Conservation (phyloP, 2,797 vertebrate species). For the Gymnoscopelus braueri region DNA sequence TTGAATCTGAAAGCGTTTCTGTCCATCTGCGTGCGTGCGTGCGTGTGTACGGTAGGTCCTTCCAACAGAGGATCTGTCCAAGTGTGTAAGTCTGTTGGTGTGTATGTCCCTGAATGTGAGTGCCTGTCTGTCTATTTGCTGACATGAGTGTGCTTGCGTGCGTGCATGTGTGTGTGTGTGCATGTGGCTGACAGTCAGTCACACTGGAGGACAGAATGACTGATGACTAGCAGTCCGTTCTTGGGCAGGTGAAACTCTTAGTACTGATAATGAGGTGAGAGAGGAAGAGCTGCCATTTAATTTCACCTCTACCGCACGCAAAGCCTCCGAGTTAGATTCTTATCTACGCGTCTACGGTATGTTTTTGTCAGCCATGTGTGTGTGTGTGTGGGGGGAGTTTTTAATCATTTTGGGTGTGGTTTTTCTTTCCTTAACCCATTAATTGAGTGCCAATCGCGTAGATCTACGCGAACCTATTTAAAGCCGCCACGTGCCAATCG, state of each 20-base stretch:
- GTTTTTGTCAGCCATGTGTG: too few species aligned
- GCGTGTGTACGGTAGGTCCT: not conserved
- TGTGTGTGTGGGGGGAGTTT: constrained; percentile 8
- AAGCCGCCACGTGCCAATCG: too few species aligned
- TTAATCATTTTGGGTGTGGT: too few species aligned
- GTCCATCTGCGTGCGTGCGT: not conserved
- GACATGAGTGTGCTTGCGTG: not conserved
- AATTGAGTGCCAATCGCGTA: too few species aligned
- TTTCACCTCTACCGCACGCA: constrained; percentile 55
- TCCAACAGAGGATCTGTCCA: too few species aligned
- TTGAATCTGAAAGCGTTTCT: constrained; percentile 9
- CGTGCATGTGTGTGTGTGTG: constrained; percentile 15
- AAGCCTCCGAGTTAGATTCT: not conserved
- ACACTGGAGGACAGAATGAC: constrained; percentile 74
- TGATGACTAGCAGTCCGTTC: constrained; percentile 69
- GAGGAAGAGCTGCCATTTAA: constrained; percentile 65
- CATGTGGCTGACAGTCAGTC: constrained; percentile 61
- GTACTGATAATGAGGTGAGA: constrained; percentile 75
- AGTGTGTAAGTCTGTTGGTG: too few species aligned
- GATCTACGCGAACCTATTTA: too few species aligned
- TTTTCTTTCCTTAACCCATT: too few species aligned
- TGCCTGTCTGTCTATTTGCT: constrained; percentile 1
- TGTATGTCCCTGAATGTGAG: not conserved
- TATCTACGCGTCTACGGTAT: too few species aligned
- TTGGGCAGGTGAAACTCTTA: constrained; percentile 65